Base-by-base conservation (phyloP, 1,140 invertebrate genomes). In the Drosophila mojavensis region DNA sequence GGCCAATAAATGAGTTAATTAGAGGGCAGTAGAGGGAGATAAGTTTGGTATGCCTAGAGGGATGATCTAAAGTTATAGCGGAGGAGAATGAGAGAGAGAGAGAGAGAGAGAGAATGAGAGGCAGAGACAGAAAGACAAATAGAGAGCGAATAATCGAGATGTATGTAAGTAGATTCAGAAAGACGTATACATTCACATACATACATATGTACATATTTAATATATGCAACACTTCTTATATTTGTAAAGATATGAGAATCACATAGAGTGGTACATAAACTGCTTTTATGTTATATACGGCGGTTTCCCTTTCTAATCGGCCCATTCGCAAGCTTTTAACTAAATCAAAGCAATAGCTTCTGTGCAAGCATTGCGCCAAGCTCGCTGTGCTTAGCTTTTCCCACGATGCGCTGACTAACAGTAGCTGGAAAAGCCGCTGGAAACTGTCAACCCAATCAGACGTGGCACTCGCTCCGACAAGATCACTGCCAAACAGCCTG, bases 401-500 rank as follows among this genome's bases (percentile, higher is more conserved):
- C 77, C 77, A 79, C 77, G 77, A 33, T 74, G 56, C 56, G 15
- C 41, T 15, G 48, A 24, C 62, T 69, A 78, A 83, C 82, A 86
- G 82, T 77, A 86, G 82, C 82, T 86, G 61, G 36, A 45, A 69
- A 47, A 70, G 70, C 83, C 65, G 84, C 77, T 65, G 71, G 60
- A 78, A 86, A 81, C 82, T 86, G 82, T 86, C 82, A 86, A 68
- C 56, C 74, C 78, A 80, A 89, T 88, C 84, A 82, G 84, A 84
- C 81, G 80, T 74, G 80, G 68, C 68, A 88, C 79, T 83, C 64
- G 70, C 54, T 50, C 30, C 68, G 84, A 88, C 83, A 88, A 88
- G 83, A 88, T 88, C 83, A 88, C 76, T 89, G 79, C 84, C 79
- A 89, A 53, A 73, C 61, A 53, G 20, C 36, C 20, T 45, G 20